Base-by-base conservation (phyloP, 2,113 vertebrate genomes). In the Lipophrys pholis region DNA sequence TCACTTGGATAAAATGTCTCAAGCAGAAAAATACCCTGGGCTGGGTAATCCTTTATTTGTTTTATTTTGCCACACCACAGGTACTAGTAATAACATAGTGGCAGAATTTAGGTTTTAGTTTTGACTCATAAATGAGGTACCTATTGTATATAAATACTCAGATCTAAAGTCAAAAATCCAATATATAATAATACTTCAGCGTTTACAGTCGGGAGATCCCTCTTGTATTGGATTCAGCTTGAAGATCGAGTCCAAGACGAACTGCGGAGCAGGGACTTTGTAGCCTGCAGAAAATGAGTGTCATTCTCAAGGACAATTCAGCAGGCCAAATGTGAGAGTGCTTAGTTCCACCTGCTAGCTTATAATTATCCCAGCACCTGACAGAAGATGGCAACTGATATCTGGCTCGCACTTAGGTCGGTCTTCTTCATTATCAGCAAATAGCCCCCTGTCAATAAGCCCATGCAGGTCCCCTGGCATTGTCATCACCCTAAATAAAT, bases 291-390 rank as follows among this genome's bases (percentile, higher is more conserved):
- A 77, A 46, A 82, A 4, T 15, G 11, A 46, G 30, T 35, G 61
- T 69, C 48, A 71, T 67, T 45, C 63, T 69, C 36, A 62, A 66
- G 69, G 75, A 81, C 51, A 59, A 35, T 64, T 65, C 12, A 64
- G 21, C 7, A 38, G 52, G 43, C 12, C 15, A 55, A 75, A 67
- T 59, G 56, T 72, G 53, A 73, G 50, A 74, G 69, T 41, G 57
- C 54, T 78, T 65, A 77, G 70, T 76, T 80, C 68, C 64, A 82
- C 42, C 51, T 64, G 64, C 55, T 72, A 43, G 11, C 50, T 78
- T 63, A 41, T 59, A 80, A 73, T 80, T 71, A 74, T 60, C 51
- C 46, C 43, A 61, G 63, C 48, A 78, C 52, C 58, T 81, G 45
- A 56, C 39, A 70, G 54, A 81, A 60, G 48, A 43, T 43, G 21